These are phyloP conservation scores for Scyliorhinus canicula DNA, from an alignment of 2,797 vertebrate species.

Conservation along the genomic window DNA sequence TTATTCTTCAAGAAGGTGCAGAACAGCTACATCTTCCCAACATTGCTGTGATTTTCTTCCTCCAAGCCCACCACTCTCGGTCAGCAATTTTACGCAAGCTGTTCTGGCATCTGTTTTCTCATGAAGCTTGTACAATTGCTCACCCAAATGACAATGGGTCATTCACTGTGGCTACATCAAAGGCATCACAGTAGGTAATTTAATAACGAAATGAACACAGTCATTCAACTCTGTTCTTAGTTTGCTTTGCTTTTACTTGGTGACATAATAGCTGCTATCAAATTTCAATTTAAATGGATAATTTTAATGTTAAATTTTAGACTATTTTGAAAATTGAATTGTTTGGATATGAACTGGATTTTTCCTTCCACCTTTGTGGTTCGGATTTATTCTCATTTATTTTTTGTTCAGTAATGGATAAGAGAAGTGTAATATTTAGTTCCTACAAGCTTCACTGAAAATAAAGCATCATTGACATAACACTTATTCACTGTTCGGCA, in stretches of 20 bases:
- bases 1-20: background rate
- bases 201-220: background rate
- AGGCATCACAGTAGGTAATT: background rate
- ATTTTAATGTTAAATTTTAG: background rate
- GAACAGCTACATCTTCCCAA: background rate
- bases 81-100: background rate
- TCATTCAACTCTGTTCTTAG: background rate
- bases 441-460: constrained; percentile 34
- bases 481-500: background rate
- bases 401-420: background rate
- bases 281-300: background rate
- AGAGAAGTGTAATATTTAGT: background rate
- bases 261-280: background rate
- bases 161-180: background rate
- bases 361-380: background rate
- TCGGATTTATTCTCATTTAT: background rate
- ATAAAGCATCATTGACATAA: background rate
- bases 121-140: background rate
- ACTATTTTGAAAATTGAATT: background rate
- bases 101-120: background rate
- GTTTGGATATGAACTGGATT: background rate
- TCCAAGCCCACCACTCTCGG: background rate
- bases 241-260: background rate
- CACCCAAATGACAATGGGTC: background rate
- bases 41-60: background rate